Evolutionary conservation across 2,888 invertebrate genomes (phyloP).

Genomic region (Ommatoiulus sabulosus): DNA sequence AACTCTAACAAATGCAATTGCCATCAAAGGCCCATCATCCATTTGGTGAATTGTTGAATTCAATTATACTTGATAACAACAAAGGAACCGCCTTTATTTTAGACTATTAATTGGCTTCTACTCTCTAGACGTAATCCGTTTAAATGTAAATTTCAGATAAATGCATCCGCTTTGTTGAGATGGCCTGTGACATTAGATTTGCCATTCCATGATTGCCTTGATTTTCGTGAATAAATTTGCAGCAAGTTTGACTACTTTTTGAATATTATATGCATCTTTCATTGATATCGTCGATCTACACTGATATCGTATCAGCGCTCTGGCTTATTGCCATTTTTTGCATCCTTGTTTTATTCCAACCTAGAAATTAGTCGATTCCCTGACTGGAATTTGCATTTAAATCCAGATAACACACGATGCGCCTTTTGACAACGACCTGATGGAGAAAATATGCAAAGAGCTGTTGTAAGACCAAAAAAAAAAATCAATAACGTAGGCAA

Average conservation of each 20-base stretch:
- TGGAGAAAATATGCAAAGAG: background rate
- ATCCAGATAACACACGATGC: background rate
- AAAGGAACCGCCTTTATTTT: background rate
- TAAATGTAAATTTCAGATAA: background rate
- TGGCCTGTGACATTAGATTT: background rate
- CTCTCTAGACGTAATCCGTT: background rate
- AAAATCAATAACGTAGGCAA: background rate
- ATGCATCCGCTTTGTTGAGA: too few species aligned
- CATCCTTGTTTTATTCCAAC: background rate
- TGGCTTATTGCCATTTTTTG: background rate
- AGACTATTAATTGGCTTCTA: background rate
- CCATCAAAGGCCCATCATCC: too few species aligned
- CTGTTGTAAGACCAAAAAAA: background rate
- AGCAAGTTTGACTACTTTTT: background rate
- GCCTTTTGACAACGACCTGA: background rate
- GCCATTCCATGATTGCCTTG: background rate
- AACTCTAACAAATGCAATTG: background rate
- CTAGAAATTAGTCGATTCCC: background rate
- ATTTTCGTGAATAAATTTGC: background rate
- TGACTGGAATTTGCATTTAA: background rate
- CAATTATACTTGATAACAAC: background rate
- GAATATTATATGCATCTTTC: background rate
- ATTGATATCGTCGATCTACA: background rate
- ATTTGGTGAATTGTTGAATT: background rate
- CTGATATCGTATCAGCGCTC: background rate